Evolutionary conservation across 2,113 vertebrate genomes (phyloP).

Genomic region (Climacteris rufus): DNA sequence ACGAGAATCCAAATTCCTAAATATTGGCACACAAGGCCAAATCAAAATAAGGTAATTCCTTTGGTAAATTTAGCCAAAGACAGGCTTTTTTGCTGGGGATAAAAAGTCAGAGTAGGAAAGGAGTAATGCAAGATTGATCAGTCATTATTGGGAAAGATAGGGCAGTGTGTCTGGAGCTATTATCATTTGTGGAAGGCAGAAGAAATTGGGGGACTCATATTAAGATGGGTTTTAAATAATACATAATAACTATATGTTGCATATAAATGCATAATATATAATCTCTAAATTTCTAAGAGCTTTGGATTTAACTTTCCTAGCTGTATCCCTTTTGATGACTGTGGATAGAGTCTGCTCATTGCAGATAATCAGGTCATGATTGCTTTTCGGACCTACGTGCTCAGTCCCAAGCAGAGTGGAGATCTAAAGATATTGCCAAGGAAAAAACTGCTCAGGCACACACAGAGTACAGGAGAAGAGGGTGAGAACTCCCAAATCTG

Average conservation of each 20-base stretch:
- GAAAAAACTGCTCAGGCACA: background rate
- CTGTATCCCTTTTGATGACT: background rate
- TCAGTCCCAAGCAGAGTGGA: background rate
- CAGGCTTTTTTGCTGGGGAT: background rate
- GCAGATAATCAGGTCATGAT: background rate
- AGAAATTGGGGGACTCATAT: background rate
- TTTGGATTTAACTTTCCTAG: background rate
- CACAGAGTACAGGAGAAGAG: background rate
- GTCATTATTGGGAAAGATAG: background rate
- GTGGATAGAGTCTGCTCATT: background rate
- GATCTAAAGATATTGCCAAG: background rate
- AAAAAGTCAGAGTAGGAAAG: background rate
- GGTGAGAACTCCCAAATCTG: background rate
- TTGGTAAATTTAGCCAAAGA: background rate
- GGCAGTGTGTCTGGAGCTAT: background rate
- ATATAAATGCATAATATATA: background rate
- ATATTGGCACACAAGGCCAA: background rate
- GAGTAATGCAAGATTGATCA: background rate
- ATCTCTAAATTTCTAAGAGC: background rate
- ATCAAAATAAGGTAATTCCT: background rate
- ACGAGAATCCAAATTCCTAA: background rate
- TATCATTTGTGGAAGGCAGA: background rate
- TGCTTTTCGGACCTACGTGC: rapidly evolving
- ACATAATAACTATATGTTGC: background rate
- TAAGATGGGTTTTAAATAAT: background rate